Conservation (phyloP, 2,888 invertebrate genomes). For the Crematogaster levior region DNA sequence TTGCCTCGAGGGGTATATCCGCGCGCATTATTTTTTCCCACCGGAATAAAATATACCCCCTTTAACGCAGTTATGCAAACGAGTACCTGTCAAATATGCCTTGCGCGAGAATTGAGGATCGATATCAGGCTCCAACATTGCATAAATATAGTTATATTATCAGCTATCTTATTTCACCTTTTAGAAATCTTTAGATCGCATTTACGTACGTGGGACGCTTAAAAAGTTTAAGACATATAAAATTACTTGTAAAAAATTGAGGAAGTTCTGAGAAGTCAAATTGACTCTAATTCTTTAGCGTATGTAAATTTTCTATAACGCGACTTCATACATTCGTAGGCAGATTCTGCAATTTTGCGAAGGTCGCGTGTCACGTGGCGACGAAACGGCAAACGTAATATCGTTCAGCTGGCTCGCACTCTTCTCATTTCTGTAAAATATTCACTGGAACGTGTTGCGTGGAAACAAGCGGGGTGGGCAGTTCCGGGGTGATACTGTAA, state of each 20-base stretch:
- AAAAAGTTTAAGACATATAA: neutral
- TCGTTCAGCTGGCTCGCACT: conserved; percentile 16
- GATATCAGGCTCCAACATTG: conserved; percentile 19
- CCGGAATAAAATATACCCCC: conserved; percentile 67
- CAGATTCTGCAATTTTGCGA: neutral
- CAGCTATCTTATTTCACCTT: neutral
- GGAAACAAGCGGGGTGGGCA: conserved; percentile 5
- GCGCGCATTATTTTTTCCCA: conserved; percentile 66
- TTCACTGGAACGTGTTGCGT: conserved; percentile 35
- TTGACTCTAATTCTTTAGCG: neutral
- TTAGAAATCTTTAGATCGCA: neutral
- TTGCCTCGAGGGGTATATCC: conserved; percentile 33
- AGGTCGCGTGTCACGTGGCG: conserved; percentile 1
- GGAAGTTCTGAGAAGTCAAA: neutral
- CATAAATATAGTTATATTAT: conserved; percentile 13
- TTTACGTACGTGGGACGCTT: too few species aligned
- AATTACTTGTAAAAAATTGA: neutral
- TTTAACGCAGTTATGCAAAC: conserved; percentile 74
- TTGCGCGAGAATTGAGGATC: neutral
- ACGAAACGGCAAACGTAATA: conserved; percentile 32
- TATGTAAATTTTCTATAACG: neutral
- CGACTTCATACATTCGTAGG: neutral
- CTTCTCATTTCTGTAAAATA: conserved; percentile 38
- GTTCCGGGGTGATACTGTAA: conserved; percentile 8
- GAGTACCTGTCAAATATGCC: conserved; percentile 10